phyloP scores from a whole-genome alignment of 2,797 vertebrate species.

The Parambassis ranga region DNA sequence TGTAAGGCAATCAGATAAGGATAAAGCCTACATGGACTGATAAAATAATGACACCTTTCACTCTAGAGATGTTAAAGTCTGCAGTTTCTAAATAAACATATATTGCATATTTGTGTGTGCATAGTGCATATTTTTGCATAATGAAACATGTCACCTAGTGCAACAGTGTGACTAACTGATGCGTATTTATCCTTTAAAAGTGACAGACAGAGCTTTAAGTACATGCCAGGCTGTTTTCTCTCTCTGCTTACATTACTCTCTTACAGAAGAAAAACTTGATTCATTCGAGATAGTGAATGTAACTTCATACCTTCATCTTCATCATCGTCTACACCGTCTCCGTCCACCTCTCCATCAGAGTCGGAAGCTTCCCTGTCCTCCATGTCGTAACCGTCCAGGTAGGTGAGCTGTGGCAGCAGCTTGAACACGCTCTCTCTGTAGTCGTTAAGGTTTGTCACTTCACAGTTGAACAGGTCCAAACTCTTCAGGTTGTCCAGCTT shows the following conservation, averaged over 20 bases:
- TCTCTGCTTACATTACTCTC: no score
- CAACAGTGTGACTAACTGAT: background rate
- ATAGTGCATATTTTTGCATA: background rate
- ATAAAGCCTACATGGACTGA: no score
- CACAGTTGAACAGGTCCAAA: conserved; percentile 94
- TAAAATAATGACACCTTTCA: no score
- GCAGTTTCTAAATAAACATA: background rate
- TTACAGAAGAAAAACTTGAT: background rate
- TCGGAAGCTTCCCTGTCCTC: conserved; percentile 89
- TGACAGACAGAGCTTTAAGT: background rate
- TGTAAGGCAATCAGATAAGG: conserved; percentile 28
- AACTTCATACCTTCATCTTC: conserved; percentile 83
- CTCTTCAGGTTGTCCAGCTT: conserved; percentile 91
- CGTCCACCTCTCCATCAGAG: conserved; percentile 89
- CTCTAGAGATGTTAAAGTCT: background rate
- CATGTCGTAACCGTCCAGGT: conserved; percentile 89
- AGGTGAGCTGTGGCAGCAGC: conserved; percentile 90
- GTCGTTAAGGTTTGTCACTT: conserved; percentile 92
- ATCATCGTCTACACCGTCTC: conserved; percentile 82
- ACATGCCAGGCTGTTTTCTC: no score
- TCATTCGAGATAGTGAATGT: background rate
- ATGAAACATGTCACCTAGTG: background rate
- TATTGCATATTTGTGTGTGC: no score
- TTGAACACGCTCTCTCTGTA: conserved; percentile 94
- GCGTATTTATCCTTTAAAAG: background rate